These are phyloP conservation scores for Beris chalybata DNA, from an alignment of 2,888 invertebrate species.

Conservation along the genomic window DNA sequence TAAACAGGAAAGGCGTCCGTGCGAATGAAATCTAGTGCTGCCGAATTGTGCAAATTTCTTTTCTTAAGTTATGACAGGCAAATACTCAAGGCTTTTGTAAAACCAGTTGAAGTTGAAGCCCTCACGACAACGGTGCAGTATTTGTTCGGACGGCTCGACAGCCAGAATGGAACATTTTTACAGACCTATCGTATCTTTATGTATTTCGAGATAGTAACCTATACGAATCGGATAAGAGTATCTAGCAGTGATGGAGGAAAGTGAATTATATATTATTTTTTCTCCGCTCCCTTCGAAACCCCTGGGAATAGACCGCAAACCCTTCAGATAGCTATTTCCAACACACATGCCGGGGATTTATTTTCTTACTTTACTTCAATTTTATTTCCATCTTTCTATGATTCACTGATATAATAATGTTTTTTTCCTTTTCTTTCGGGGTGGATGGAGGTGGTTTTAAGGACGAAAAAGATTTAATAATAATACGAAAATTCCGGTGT, in stretches of 20 bases:
- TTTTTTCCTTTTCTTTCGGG: not conserved
- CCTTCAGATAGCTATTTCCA: slow-evolving; percentile 13
- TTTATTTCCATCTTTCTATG: slow-evolving; percentile 28
- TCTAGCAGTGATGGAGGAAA: slow-evolving; percentile 22
- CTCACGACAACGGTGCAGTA: too few relatives aligned
- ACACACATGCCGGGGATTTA: slow-evolving; percentile 18
- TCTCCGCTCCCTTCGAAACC: not conserved
- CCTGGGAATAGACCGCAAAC: slow-evolving; percentile 17
- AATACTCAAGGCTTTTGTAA: too few relatives aligned
- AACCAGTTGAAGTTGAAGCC: too few relatives aligned
- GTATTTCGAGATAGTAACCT: not conserved
- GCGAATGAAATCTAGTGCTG: too few relatives aligned
- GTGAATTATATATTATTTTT: slow-evolving; percentile 19
- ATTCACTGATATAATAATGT: slow-evolving; percentile 27
- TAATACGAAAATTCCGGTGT: slow-evolving; percentile 25
- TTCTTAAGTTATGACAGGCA: too few relatives aligned
- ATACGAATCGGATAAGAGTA: not conserved
- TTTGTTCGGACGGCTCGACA: too few relatives aligned
- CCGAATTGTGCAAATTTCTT: too few relatives aligned
- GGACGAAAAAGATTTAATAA: slow-evolving; percentile 23
- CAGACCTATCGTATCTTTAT: slow-evolving; percentile 1
- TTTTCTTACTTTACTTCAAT: slow-evolving; percentile 29
- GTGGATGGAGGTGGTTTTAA: not conserved
- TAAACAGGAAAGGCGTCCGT: too few relatives aligned
- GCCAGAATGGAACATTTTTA: not conserved